Evolutionary conservation across 2,888 invertebrate species (phyloP).

Genomic region (Eristalis tenax): DNA sequence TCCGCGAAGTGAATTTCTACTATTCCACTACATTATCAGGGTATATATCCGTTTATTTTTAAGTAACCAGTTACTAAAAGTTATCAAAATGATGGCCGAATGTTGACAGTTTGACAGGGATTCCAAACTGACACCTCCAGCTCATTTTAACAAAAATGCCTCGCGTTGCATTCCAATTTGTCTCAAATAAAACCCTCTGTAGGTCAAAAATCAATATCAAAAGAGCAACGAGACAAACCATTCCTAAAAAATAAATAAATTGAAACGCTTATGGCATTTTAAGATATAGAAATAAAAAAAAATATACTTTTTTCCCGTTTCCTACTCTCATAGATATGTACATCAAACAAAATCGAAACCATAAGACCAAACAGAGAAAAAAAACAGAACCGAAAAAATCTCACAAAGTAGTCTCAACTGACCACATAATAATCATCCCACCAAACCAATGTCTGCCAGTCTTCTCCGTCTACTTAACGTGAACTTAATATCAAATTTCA

Average conservation of each 20-base stretch:
- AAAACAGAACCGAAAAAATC: conserved; percentile 39
- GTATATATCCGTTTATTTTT: too few relatives aligned
- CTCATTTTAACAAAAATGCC: background rate
- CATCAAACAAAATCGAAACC: conserved; percentile 35
- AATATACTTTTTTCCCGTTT: background rate
- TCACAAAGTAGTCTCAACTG: conserved; percentile 49
- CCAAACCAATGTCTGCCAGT: conserved; percentile 54
- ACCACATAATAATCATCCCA: conserved; percentile 66
- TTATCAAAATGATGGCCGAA: too few relatives aligned
- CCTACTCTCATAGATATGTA: conserved; percentile 29
- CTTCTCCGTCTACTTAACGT: conserved; percentile 65
- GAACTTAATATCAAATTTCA: conserved; percentile 72
- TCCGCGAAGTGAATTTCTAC: too few relatives aligned
- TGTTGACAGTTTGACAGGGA: too few relatives aligned
- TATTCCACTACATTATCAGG: too few relatives aligned
- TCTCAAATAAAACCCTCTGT: background rate
- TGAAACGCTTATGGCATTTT: conserved; percentile 63
- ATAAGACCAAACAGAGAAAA: background rate
- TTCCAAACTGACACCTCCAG: too few relatives aligned
- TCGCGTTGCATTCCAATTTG: background rate
- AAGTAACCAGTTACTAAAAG: too few relatives aligned
- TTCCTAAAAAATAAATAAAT: conserved; percentile 23
- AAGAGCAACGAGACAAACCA: background rate
- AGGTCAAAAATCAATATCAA: conserved; percentile 14
- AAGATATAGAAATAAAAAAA: conserved; percentile 37